Conservation (phyloP, 2,113 vertebrate species). For the Tricholaema leucomelas region DNA sequence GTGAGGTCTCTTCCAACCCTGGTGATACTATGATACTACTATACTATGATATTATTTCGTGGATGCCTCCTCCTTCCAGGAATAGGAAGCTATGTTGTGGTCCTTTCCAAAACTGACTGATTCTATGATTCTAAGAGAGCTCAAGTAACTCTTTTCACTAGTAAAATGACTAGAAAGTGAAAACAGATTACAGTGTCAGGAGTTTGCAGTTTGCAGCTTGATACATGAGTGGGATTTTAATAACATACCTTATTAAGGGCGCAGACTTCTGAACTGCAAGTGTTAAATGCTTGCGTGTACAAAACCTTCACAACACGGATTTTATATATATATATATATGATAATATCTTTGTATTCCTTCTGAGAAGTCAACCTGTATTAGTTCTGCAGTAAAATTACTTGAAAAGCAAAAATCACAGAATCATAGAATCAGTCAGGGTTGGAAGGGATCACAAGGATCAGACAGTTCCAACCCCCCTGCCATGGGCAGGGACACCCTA, state of each 20-base stretch:
- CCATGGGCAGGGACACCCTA: too few relatives aligned
- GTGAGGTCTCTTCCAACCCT: too few relatives aligned
- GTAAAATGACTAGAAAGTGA: not conserved
- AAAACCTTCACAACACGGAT: slow-evolving; percentile 1
- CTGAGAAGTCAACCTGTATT: not conserved
- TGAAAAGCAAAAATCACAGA: slow-evolving; percentile 35
- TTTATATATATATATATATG: not conserved
- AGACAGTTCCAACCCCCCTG: too few relatives aligned
- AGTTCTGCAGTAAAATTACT: slow-evolving; percentile 48
- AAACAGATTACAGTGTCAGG: not conserved
- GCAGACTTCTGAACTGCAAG: not conserved
- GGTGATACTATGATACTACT: too few relatives aligned
- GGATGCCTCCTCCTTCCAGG: not conserved
- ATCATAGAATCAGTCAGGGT: too few relatives aligned
- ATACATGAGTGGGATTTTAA: not conserved
- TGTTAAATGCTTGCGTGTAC: slow-evolving; percentile 22
- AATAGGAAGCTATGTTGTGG: not conserved
- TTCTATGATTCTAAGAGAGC: not conserved
- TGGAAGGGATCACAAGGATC: too few relatives aligned
- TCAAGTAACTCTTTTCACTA: not conserved
- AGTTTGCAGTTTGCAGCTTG: not conserved
- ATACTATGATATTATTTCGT: not conserved
- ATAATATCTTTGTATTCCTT: not conserved
- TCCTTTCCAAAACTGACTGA: too few relatives aligned
- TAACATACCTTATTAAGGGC: not conserved